Conservation (phyloP, 1,140 invertebrate genomes). For the Scaptomyza hsui region DNA sequence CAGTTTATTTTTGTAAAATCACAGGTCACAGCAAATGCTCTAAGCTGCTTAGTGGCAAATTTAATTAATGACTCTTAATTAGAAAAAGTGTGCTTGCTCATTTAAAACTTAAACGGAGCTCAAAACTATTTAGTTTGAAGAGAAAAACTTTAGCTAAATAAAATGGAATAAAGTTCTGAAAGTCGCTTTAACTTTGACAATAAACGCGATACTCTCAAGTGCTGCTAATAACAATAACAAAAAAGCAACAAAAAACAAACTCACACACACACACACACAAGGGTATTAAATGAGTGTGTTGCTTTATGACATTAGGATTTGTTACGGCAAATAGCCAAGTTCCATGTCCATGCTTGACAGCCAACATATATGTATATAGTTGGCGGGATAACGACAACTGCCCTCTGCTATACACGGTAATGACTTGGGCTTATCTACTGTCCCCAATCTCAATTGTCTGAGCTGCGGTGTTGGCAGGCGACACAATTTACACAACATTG, state of each 20-base stretch:
- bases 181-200: constrained; percentile 7
- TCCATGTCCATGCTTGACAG: constrained; percentile 13
- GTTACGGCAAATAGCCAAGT: constrained; percentile 27
- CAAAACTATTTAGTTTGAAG: not conserved
- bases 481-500: constrained; percentile 81
- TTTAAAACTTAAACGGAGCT: not conserved
- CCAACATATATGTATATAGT: not conserved
- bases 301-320: constrained; percentile 26
- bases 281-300: constrained; percentile 31
- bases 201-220: constrained; percentile 12
- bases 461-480: constrained; percentile 33
- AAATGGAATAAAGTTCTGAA: not conserved
- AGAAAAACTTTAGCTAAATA: not conserved
- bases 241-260: not conserved
- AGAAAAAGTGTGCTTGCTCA: not conserved
- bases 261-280: not conserved
- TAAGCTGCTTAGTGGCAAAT: not conserved
- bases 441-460: constrained; percentile 62
- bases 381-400: constrained; percentile 27
- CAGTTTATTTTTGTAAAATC: constrained; percentile 9
- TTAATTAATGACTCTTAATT: not conserved
- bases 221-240: constrained; percentile 32
- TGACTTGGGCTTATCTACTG: constrained; percentile 69
- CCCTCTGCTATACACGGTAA: constrained; percentile 59
- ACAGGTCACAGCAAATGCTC: not conserved